Conservation (phyloP, 2,888 invertebrate genomes). For the Pherbina coryleti region DNA sequence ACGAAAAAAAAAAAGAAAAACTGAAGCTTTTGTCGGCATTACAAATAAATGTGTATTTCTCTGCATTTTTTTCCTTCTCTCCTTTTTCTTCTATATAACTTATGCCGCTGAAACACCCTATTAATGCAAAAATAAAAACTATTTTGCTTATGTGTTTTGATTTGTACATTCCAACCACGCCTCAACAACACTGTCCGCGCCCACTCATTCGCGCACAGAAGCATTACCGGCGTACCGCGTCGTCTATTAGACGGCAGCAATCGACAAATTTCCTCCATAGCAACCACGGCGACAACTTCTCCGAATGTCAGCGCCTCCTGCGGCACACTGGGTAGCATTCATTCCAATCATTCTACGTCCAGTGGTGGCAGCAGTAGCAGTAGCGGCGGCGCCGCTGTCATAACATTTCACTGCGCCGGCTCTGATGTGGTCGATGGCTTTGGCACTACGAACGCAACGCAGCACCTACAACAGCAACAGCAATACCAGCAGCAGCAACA, state of each 20-base stretch:
- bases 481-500: constrained; percentile 33
- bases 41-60: constrained; percentile 15
- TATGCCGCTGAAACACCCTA: constrained; percentile 1
- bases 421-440: constrained; percentile 53
- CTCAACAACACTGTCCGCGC: neutral
- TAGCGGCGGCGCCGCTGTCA: constrained; percentile 64
- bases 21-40: neutral
- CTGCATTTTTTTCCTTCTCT: constrained; percentile 35
- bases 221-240: constrained; percentile 64
- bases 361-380: constrained; percentile 64
- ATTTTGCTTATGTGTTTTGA: constrained; percentile 37
- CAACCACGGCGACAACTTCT: constrained; percentile 55
- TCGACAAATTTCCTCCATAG: constrained; percentile 61
- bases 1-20: neutral
- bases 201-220: constrained; percentile 8
- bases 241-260: constrained; percentile 68
- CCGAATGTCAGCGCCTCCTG: constrained; percentile 54
- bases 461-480: constrained; percentile 28
- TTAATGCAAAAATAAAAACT: neutral
- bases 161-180: neutral
- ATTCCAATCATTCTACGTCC: constrained; percentile 64
- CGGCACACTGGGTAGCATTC: constrained; percentile 65
- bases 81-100: constrained; percentile 20
- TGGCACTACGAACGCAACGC: constrained; percentile 17
- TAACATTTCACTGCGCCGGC: constrained; percentile 63